Evolutionary conservation across 2,888 invertebrate species (phyloP).

Genomic region (Ichneumon xanthorius): DNA sequence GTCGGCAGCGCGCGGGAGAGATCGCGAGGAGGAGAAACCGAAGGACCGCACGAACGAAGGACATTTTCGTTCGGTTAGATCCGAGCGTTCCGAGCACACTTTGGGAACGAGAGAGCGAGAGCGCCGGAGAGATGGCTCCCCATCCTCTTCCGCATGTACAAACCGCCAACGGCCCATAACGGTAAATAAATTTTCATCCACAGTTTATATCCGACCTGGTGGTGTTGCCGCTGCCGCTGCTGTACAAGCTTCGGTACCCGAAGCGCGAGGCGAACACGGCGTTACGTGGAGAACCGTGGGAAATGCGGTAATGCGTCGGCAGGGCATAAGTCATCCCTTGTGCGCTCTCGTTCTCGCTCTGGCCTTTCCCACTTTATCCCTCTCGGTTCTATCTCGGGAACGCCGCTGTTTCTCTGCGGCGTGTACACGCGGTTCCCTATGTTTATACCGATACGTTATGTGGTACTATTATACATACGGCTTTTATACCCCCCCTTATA

Average conservation of each 20-base stretch:
- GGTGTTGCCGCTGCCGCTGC: conserved; percentile 34
- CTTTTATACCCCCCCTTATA: conserved; percentile 45
- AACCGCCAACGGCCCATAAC: conserved; percentile 62
- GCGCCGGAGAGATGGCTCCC: background rate
- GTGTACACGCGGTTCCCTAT: conserved; percentile 35
- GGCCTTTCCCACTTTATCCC: conserved; percentile 30
- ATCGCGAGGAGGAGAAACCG: conserved; percentile 64
- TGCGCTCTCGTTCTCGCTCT: conserved; percentile 57
- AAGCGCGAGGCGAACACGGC: conserved; percentile 43
- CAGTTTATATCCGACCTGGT: conserved; percentile 67
- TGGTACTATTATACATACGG: conserved; percentile 47
- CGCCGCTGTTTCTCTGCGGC: conserved; percentile 24
- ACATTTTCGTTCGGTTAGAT: conserved; percentile 67
- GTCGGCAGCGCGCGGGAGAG: background rate
- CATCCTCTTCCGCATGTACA: conserved; percentile 26
- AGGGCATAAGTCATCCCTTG: conserved; percentile 72
- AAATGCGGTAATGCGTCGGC: conserved; percentile 73
- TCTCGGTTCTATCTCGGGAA: conserved; percentile 5
- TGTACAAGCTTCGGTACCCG: conserved; percentile 53
- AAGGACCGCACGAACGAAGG: conserved; percentile 48
- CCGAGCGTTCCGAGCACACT: conserved; percentile 40
- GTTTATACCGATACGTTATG: conserved; percentile 58
- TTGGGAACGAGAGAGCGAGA: background rate
- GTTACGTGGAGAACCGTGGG: conserved; percentile 71
- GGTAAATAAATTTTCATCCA: conserved; percentile 74